Evolutionary conservation across 2,797 vertebrate genomes (phyloP).

Genomic region (Amblyopsis hoosieri): DNA sequence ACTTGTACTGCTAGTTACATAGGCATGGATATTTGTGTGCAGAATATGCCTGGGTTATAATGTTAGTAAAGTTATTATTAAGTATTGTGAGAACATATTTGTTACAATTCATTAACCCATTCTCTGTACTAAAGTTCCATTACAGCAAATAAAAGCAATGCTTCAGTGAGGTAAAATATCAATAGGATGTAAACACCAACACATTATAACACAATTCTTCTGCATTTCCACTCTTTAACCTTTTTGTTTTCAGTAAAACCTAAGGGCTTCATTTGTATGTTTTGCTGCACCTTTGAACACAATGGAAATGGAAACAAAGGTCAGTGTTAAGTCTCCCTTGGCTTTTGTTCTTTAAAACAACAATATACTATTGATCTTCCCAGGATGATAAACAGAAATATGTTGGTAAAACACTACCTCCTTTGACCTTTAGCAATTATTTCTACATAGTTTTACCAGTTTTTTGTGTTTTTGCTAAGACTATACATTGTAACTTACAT

Average conservation of each 20-base stretch:
- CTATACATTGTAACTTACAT: slow-evolving; percentile 35
- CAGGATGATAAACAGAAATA: slow-evolving; percentile 90
- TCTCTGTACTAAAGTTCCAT: background rate
- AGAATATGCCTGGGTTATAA: no score
- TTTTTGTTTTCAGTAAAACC: slow-evolving; percentile 47
- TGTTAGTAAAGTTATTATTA: no score
- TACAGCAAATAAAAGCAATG: slow-evolving; percentile 4
- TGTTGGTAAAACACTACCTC: slow-evolving; percentile 87
- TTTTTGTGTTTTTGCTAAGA: slow-evolving; percentile 64
- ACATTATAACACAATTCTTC: background rate
- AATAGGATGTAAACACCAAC: background rate
- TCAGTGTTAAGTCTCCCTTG: slow-evolving; percentile 88
- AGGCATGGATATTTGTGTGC: no score
- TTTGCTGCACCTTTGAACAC: slow-evolving; percentile 79
- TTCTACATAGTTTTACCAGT: slow-evolving; percentile 74
- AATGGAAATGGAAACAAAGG: slow-evolving; percentile 88
- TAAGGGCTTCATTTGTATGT: slow-evolving; percentile 84
- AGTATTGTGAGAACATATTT: no score
- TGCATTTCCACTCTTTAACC: slow-evolving; percentile 18
- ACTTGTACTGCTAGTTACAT: no score
- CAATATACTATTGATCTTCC: slow-evolving; percentile 89
- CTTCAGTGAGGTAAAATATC: slow-evolving; percentile 21
- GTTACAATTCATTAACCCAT: no score
- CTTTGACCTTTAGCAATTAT: slow-evolving; percentile 89
- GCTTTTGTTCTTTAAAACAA: slow-evolving; percentile 86